A percentile compares a stretch with the other conserved stretches of the same genome.
phyloP scores from a whole-genome alignment of 2,797 vertebrate genomes.

The Notolepis coatsorum region DNA sequence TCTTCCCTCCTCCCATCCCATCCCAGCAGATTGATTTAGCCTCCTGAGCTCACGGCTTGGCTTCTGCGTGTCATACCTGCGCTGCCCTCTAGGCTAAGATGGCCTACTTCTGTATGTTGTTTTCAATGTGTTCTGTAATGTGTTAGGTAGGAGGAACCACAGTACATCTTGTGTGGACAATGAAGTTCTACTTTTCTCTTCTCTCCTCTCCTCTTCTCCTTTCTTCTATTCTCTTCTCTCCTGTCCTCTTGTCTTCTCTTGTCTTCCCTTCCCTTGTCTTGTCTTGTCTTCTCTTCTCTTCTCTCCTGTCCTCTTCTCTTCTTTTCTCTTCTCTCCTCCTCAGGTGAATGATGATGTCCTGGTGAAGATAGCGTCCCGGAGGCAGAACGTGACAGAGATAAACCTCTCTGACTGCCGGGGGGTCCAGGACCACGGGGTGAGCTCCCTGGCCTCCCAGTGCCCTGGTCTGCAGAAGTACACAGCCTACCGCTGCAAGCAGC shows the following conservation, averaged over 20 bases:
- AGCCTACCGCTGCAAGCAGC: constrained; percentile 97
- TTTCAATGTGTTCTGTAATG: too few relatives aligned
- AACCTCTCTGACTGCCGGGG: constrained; percentile 98
- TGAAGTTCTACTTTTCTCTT: too few relatives aligned
- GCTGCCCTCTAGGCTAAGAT: too few relatives aligned
- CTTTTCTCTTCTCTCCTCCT: background rate
- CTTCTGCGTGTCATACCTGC: too few relatives aligned
- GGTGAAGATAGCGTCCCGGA: constrained; percentile 94
- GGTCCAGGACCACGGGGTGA: constrained; percentile 93
- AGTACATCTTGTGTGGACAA: too few relatives aligned
- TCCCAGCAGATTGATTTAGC: too few relatives aligned
- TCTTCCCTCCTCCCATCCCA: too few relatives aligned
- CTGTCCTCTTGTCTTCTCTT: background rate
- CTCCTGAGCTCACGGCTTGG: too few relatives aligned
- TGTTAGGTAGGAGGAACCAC: too few relatives aligned
- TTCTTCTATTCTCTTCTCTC: too few relatives aligned
- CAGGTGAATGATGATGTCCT: constrained; percentile 96
- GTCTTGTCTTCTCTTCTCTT: too few relatives aligned
- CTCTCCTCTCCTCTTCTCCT: background rate
- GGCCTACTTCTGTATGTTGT: too few relatives aligned
- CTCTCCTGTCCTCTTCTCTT: background rate
- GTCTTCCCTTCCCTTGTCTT: background rate
- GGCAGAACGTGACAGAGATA: constrained; percentile 96
- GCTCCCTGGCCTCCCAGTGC: constrained; percentile 91
- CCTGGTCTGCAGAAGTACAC: constrained; percentile 94